phyloP scores from a whole-genome alignment of 1,140 invertebrate species.

The Hylaeus volcanicus region DNA sequence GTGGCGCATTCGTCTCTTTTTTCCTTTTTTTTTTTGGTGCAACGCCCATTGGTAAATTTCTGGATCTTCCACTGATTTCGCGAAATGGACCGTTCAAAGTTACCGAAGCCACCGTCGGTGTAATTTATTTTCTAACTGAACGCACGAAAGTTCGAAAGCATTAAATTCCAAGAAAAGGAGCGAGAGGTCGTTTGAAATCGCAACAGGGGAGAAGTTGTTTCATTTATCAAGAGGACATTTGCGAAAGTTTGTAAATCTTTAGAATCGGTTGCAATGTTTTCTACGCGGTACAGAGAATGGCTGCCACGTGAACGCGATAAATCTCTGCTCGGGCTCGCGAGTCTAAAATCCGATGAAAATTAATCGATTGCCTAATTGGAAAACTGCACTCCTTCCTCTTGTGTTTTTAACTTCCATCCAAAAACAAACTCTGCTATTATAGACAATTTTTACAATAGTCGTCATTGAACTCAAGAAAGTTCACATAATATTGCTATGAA shows the following conservation, averaged over 20 bases:
- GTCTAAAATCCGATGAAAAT: background rate
- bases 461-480: too few relatives aligned
- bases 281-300: background rate
- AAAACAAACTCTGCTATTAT: too few relatives aligned
- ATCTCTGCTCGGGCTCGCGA: background rate
- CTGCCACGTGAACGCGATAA: background rate
- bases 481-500: too few relatives aligned
- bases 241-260: background rate
- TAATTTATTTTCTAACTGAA: slow-evolving; percentile 6
- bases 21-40: too few relatives aligned
- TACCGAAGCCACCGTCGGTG: too few relatives aligned
- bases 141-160: background rate
- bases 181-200: background rate
- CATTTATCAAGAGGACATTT: slow-evolving; percentile 13
- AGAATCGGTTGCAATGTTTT: background rate
- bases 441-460: too few relatives aligned
- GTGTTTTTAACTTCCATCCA: background rate
- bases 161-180: background rate
- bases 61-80: too few relatives aligned
- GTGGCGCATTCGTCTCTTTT: too few relatives aligned
- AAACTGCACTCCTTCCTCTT: background rate
- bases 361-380: background rate
- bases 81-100: too few relatives aligned
- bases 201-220: background rate
- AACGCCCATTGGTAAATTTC: too few relatives aligned